phyloP scores from a whole-genome alignment of 2,797 vertebrate species.

The Arrhamphus sclerolepis region DNA sequence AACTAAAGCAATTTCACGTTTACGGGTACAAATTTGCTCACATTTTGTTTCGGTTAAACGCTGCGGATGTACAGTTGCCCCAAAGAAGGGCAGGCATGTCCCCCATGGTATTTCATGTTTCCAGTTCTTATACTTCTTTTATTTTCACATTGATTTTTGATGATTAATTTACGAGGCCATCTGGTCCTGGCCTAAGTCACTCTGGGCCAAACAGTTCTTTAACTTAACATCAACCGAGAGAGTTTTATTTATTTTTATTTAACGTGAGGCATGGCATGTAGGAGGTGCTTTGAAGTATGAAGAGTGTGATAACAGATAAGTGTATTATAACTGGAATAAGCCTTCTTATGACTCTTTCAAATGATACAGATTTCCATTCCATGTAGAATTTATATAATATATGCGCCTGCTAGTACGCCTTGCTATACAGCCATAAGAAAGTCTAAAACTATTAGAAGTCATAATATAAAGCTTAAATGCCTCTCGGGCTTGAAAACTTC shows the following conservation, averaged over 20 bases:
- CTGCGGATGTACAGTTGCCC: slow-evolving; percentile 54
- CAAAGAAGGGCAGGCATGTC: slow-evolving; percentile 40
- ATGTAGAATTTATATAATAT: not conserved
- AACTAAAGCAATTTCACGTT: slow-evolving; percentile 53
- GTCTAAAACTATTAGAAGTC: not conserved
- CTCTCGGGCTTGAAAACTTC: too few relatives aligned
- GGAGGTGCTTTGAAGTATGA: slow-evolving; percentile 45
- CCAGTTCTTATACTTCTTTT: slow-evolving; percentile 67
- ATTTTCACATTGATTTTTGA: slow-evolving; percentile 50
- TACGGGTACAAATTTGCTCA: slow-evolving; percentile 59
- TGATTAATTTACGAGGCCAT: slow-evolving; percentile 68
- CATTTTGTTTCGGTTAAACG: slow-evolving; percentile 60
- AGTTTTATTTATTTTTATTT: slow-evolving; percentile 12
- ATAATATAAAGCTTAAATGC: too few relatives aligned
- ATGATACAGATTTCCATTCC: slow-evolving; percentile 12
- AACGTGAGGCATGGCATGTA: slow-evolving; percentile 15
- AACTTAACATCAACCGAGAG: slow-evolving; percentile 54
- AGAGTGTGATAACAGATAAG: slow-evolving; percentile 54
- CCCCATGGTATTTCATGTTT: slow-evolving; percentile 52
- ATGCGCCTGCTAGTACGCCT: not conserved
- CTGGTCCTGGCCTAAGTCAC: slow-evolving; percentile 65
- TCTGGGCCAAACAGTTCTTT: slow-evolving; percentile 68
- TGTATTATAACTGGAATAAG: slow-evolving; percentile 48
- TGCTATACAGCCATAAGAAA: not conserved
- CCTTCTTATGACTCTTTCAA: slow-evolving; percentile 29